phyloP scores from a whole-genome alignment of 2,888 invertebrate species.

The Spisula subtruncata region DNA sequence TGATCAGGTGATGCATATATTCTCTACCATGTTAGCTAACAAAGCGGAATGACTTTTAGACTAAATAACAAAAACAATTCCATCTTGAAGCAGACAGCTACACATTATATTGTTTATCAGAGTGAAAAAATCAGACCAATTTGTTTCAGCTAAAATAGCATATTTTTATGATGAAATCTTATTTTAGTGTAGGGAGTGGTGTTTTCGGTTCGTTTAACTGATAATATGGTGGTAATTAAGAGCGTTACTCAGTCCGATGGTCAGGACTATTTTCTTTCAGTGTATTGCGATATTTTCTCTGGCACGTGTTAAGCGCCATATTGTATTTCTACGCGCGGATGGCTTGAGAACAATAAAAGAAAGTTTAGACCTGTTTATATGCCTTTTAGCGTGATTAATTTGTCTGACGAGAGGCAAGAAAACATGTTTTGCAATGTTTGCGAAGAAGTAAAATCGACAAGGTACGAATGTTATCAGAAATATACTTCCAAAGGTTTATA shows the following conservation, averaged over 20 bases:
- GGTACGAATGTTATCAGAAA: neutral
- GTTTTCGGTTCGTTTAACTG: neutral
- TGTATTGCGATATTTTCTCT: neutral
- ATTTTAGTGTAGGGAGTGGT: neutral
- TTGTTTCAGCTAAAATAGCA: neutral
- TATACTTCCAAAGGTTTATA: too few relatives aligned
- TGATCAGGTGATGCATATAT: too few relatives aligned
- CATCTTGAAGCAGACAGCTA: neutral
- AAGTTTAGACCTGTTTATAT: slow-evolving; percentile 14
- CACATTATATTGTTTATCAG: neutral
- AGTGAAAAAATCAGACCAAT: neutral
- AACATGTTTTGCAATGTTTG: neutral
- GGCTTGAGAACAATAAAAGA: slow-evolving; percentile 1
- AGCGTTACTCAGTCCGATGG: neutral
- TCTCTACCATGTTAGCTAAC: too few relatives aligned
- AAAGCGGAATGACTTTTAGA: too few relatives aligned
- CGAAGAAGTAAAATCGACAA: neutral
- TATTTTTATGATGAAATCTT: neutral
- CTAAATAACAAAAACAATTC: neutral
- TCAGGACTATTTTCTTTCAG: slow-evolving; percentile 3
- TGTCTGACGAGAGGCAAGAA: neutral
- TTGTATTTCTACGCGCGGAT: slow-evolving; percentile 7
- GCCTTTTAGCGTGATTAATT: slow-evolving; percentile 25
- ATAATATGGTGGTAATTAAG: neutral
- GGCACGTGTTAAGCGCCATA: neutral